These are phyloP conservation scores for Macrotis lagotis DNA, from an alignment of 2,113 vertebrate genomes.

Conservation along the genomic window DNA sequence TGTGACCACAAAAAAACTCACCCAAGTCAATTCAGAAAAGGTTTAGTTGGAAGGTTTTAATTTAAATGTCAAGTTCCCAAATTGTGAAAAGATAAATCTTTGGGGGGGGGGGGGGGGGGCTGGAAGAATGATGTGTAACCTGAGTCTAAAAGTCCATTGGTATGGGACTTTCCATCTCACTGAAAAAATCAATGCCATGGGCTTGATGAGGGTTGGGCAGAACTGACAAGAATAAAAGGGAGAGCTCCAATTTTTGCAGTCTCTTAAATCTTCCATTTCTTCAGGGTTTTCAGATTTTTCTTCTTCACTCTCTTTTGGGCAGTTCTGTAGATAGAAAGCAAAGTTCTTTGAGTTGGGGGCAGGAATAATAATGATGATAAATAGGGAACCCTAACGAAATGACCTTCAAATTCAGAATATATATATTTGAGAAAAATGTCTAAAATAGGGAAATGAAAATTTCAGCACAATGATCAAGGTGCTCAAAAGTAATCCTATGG, in stretches of 20 bases:
- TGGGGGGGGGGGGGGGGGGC: no score
- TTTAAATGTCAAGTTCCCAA: background rate
- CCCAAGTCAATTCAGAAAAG: background rate
- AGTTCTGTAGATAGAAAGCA: background rate
- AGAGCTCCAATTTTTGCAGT: background rate
- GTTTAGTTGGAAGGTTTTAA: background rate
- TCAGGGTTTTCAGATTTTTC: background rate
- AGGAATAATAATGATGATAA: background rate
- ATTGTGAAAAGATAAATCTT: no score
- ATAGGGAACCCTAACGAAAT: background rate
- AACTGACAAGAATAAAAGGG: background rate
- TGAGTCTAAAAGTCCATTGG: background rate
- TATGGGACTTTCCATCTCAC: background rate
- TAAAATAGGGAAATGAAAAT: background rate
- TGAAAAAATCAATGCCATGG: background rate
- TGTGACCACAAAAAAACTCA: background rate
- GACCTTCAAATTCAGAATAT: background rate
- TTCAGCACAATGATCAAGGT: background rate
- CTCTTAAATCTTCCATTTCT: background rate
- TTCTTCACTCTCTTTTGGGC: background rate
- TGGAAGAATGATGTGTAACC: background rate
- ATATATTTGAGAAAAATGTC: background rate
- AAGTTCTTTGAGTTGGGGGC: background rate
- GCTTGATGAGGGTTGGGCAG: background rate
- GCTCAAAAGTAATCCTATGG: background rate